These are phyloP conservation scores for Molossus molossus DNA, from an alignment of 2,797 vertebrate species.

Conservation along the genomic window DNA sequence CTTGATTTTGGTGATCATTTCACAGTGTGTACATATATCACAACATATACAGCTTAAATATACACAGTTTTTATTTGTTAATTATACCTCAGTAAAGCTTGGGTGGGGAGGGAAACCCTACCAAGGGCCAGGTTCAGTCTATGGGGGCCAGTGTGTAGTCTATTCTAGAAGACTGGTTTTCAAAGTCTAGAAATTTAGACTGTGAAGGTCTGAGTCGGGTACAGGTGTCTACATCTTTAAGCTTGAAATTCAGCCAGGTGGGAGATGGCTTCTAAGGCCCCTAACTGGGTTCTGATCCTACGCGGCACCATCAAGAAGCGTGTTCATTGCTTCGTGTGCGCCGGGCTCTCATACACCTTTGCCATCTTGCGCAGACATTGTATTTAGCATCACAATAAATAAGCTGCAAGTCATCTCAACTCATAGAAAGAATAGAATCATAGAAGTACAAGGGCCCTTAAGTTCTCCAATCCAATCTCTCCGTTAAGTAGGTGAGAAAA, in stretches of 20 bases:
- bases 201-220: not conserved
- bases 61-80: not conserved
- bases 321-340: not conserved
- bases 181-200: not conserved
- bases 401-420: not conserved
- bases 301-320: fast-evolving
- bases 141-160: not conserved
- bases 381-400: not conserved
- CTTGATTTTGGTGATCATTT: not conserved
- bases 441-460: not conserved
- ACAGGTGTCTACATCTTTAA: not conserved
- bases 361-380: not conserved
- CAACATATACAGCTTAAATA: not conserved
- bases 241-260: not conserved
- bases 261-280: not conserved
- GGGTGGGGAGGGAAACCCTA: not conserved
- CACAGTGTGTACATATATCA: not conserved
- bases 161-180: not conserved
- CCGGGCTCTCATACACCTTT: not conserved
- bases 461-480: not conserved
- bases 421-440: not conserved
- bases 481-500: not conserved
- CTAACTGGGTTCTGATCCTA: not conserved
- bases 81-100: not conserved
- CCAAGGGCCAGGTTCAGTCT: too few species aligned